Evolutionary conservation across 2,888 invertebrate species (phyloP).

Genomic region (Noctuana brunneofusca): DNA sequence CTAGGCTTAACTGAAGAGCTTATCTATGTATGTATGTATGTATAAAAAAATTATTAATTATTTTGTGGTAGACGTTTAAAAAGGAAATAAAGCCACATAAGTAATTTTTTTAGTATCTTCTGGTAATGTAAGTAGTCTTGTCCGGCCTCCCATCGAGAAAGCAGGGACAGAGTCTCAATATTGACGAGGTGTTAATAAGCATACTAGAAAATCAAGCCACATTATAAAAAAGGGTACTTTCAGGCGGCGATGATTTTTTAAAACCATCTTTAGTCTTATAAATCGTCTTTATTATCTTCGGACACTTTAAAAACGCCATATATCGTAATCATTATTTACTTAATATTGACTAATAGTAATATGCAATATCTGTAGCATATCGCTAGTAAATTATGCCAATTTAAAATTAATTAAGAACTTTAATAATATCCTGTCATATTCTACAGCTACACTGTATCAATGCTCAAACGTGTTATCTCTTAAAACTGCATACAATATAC

Average conservation of each 20-base stretch:
- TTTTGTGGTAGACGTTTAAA: not conserved
- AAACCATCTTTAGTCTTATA: no score
- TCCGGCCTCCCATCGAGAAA: not conserved
- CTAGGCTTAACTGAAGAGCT: conserved; percentile 21
- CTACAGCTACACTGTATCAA: not conserved
- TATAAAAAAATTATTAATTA: not conserved
- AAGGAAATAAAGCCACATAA: no score
- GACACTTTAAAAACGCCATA: not conserved
- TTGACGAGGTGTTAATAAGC: no score
- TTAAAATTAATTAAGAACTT: not conserved
- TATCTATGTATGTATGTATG: conserved; percentile 4
- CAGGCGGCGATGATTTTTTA: no score
- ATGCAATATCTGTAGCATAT: not conserved
- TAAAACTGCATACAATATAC: not conserved
- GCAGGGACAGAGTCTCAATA: no score
- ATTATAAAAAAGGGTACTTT: no score
- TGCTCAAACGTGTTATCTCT: not conserved
- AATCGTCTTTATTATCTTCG: no score
- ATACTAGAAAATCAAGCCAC: no score
- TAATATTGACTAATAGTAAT: not conserved
- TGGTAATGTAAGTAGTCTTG: not conserved
- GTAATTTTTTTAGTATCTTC: no score
- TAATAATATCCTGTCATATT: not conserved
- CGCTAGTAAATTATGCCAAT: not conserved
- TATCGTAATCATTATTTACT: not conserved